Evolutionary conservation across 1,140 invertebrate species (phyloP).

Genomic region (Drosophila pseudoananassae): DNA sequence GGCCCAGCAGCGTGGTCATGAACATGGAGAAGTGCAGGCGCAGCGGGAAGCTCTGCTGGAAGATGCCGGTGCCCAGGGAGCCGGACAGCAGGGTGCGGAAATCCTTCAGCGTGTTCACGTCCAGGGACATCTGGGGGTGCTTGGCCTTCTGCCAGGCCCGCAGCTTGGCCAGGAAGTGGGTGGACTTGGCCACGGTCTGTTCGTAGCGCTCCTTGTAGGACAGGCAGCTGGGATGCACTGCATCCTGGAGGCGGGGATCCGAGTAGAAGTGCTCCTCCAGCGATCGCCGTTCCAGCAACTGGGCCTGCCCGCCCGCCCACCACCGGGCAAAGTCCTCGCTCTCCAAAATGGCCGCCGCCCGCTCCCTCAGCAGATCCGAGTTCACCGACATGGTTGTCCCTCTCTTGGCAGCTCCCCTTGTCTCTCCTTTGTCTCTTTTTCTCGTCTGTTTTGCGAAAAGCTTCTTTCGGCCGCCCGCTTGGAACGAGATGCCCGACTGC

Average conservation of each 20-base stretch:
- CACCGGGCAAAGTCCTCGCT: conserved; percentile 90
- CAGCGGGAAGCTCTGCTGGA: conserved; percentile 91
- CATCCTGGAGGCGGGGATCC: conserved; percentile 88
- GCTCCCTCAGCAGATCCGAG: conserved; percentile 89
- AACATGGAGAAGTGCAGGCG: conserved; percentile 96
- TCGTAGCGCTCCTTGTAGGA: conserved; percentile 94
- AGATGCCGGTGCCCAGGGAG: conserved; percentile 89
- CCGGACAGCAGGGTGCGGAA: conserved; percentile 86
- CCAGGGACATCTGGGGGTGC: conserved; percentile 11
- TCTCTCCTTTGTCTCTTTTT: background rate
- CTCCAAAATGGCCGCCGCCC: conserved; percentile 90
- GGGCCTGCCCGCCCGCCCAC: conserved; percentile 90
- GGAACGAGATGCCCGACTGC: background rate
- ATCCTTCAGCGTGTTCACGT: conserved; percentile 47
- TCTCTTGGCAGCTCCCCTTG: background rate
- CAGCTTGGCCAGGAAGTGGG: conserved; percentile 89
- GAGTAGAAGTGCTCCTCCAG: conserved; percentile 89
- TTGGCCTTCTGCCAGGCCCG: conserved; percentile 86
- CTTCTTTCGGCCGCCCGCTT: background rate
- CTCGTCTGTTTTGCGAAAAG: background rate
- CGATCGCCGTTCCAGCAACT: conserved; percentile 84
- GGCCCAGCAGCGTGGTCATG: conserved; percentile 93
- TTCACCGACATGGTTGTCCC: conserved; percentile 25
- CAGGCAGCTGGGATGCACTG: conserved; percentile 89
- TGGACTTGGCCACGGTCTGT: conserved; percentile 90